phyloP scores from a whole-genome alignment of 2,797 vertebrate species.

The Coranthus polyacanthus region DNA sequence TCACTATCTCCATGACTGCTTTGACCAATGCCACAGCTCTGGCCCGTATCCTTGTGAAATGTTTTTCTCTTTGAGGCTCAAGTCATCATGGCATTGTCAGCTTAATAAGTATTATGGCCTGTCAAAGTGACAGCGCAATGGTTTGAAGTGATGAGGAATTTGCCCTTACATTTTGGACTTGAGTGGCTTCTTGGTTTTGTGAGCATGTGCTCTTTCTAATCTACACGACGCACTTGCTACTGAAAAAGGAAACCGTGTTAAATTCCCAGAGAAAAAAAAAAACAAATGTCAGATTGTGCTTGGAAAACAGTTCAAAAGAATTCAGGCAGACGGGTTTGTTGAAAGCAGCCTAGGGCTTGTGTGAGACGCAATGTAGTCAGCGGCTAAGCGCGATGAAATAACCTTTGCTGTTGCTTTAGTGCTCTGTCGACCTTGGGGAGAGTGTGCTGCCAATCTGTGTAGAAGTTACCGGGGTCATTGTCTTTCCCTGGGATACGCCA shows the following conservation, averaged over 20 bases:
- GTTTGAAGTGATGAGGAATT: constrained; percentile 62
- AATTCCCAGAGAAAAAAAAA: constrained; percentile 65
- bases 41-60: constrained; percentile 50
- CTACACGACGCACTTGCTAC: constrained; percentile 47
- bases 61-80: constrained; percentile 55
- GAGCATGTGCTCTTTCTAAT: constrained; percentile 63
- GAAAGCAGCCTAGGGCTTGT: constrained; percentile 66
- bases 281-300: constrained; percentile 65
- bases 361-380: constrained; percentile 60
- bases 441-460: constrained; percentile 63
- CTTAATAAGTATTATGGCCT: constrained; percentile 74
- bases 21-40: constrained; percentile 58
- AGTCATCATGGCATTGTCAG: constrained; percentile 72
- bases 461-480: constrained; percentile 56
- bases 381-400: constrained; percentile 63
- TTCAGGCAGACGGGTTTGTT: constrained; percentile 57
- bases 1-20: constrained; percentile 52
- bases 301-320: constrained; percentile 61
- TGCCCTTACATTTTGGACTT: constrained; percentile 59
- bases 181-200: constrained; percentile 67
- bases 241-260: constrained; percentile 55
- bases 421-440: constrained; percentile 73
- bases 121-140: constrained; percentile 66
- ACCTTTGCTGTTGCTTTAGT: constrained; percentile 68
- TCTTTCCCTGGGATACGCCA: constrained; percentile 72